These are phyloP conservation scores for Manis javanica DNA, from an alignment of 2,797 vertebrate genomes.

Conservation along the genomic window DNA sequence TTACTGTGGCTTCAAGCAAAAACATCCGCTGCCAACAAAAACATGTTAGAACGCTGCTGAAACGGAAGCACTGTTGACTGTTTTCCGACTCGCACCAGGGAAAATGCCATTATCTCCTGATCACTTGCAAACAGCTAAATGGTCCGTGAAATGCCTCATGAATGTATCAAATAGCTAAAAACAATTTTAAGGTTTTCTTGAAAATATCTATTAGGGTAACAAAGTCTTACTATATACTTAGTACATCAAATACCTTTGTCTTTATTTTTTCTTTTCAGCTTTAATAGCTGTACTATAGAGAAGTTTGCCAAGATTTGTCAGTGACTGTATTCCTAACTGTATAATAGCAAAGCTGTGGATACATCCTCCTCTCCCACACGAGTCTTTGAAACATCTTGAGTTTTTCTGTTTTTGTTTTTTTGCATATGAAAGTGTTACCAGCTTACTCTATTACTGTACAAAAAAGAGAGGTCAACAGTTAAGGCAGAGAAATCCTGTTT, in stretches of 20 bases:
- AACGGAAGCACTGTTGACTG: neutral
- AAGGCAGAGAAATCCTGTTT: neutral
- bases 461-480: neutral
- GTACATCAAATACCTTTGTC: neutral
- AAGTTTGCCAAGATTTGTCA: neutral
- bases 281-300: neutral
- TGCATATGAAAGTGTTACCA: neutral
- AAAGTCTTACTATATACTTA: neutral
- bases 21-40: neutral
- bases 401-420: neutral
- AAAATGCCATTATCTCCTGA: neutral
- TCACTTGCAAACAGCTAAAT: neutral
- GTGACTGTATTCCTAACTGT: neutral
- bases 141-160: neutral
- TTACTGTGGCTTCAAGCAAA: neutral
- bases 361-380: neutral
- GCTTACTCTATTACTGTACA: neutral
- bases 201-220: slow-evolving; percentile 1
- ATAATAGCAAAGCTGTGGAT: neutral
- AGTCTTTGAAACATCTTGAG: neutral
- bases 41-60: neutral
- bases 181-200: neutral
- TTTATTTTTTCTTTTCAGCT: neutral
- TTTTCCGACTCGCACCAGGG: neutral
- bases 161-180: neutral